Conservation (phyloP, 2,113 vertebrate species). For the Dolichallabes microphthalmus region DNA sequence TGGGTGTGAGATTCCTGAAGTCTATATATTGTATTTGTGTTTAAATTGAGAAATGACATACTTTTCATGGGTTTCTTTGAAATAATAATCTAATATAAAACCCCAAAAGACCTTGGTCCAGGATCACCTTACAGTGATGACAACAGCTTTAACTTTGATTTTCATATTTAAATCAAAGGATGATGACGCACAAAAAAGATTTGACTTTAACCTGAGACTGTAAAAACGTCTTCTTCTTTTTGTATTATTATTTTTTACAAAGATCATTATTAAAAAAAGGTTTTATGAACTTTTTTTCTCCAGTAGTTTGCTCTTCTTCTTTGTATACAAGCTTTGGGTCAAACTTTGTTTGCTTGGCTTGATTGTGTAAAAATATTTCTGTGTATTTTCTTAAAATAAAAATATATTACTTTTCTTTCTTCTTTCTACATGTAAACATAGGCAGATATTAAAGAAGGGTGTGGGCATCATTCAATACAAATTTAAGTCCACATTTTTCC, state of each 20-base stretch:
- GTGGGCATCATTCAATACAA: not conserved
- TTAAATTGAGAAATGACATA: not conserved
- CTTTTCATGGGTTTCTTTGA: not conserved
- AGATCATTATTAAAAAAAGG: not conserved
- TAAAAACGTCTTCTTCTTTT: not conserved
- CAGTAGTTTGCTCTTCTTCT: not conserved
- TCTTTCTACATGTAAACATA: not conserved
- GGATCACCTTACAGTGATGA: slow-evolving; percentile 6
- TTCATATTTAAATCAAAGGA: slow-evolving; percentile 51
- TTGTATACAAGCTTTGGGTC: no score
- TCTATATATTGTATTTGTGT: not conserved
- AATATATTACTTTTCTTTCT: no score
- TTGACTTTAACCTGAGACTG: slow-evolving; percentile 1
- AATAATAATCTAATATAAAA: slow-evolving; percentile 1
- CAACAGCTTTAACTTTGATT: slow-evolving; percentile 34
- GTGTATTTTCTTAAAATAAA: not conserved
- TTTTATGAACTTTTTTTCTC: not conserved
- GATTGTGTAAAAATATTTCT: not conserved
- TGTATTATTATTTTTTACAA: no score
- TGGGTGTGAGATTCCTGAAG: not conserved
- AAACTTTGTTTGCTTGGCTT: not conserved
- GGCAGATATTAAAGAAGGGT: not conserved
- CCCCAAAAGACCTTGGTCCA: not conserved
- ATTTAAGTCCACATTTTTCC: not conserved
- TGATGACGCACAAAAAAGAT: slow-evolving; percentile 29